A percentile compares a stretch with the other conserved stretches of the same genome.
These are phyloP conservation scores for Apamea sordens DNA, from an alignment of 2,888 invertebrate species.

Conservation along the genomic window DNA sequence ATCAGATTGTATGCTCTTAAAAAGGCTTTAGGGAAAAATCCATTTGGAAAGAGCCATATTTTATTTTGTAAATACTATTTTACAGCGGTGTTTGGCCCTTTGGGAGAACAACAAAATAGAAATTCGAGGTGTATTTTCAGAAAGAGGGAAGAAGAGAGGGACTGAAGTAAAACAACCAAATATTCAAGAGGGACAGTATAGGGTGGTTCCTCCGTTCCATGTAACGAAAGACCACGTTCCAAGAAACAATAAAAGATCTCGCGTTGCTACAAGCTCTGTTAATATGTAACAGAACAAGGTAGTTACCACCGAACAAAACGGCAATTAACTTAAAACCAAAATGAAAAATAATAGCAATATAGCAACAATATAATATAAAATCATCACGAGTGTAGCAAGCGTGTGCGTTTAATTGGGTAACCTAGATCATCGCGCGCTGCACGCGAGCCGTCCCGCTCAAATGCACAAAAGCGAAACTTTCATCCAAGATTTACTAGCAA, in stretches of 20 bases:
- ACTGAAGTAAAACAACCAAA: background rate
- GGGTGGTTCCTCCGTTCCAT: background rate
- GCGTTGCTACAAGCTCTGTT: background rate
- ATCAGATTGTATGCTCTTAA: conserved; percentile 13
- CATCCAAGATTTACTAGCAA: conserved; percentile 70
- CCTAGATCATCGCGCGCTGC: conserved; percentile 73
- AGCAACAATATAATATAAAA: conserved; percentile 53
- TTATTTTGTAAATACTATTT: background rate
- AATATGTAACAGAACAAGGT: background rate
- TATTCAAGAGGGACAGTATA: background rate
- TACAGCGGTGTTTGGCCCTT: background rate
- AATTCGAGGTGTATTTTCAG: background rate
- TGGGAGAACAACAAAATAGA: background rate
- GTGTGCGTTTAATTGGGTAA: conserved; percentile 71
- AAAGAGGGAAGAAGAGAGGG: background rate
- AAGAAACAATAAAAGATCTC: background rate
- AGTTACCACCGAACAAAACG: conserved; percentile 9
- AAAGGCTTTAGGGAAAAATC: background rate
- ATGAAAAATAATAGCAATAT: conserved; percentile 27
- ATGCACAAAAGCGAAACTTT: conserved; percentile 71
- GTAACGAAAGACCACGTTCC: background rate
- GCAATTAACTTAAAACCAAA: conserved; percentile 10
- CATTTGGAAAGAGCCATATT: background rate
- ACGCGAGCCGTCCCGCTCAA: conserved; percentile 69
- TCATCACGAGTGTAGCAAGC: conserved; percentile 56